phyloP scores from a whole-genome alignment of 2,113 vertebrate genomes.

The Coptodon rendalli region DNA sequence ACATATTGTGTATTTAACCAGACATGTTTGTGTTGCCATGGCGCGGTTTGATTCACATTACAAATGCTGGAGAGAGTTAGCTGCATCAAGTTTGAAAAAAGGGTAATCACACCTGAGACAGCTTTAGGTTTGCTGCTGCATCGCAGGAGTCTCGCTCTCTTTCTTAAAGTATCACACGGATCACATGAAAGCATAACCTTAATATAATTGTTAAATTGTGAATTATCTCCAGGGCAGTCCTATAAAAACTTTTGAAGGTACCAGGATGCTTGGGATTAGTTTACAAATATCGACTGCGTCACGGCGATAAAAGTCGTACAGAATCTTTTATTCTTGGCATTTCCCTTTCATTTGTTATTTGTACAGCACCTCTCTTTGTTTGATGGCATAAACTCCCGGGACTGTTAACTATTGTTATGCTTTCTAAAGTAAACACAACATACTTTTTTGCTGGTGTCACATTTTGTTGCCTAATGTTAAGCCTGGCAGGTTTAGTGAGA shows the following conservation, averaged over 20 bases:
- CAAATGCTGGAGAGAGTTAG: background rate
- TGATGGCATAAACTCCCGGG: background rate
- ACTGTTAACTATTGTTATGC: background rate
- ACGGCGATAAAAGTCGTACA: background rate
- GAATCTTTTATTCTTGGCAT: background rate
- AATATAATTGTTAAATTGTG: background rate
- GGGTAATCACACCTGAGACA: background rate
- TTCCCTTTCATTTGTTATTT: background rate
- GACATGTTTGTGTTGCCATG: background rate
- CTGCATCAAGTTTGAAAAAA: background rate
- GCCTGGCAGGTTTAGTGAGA: background rate
- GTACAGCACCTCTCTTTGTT: background rate
- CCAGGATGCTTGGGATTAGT: background rate
- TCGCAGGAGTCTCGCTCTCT: background rate
- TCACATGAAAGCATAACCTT: background rate
- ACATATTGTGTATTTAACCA: background rate
- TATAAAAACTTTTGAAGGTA: background rate
- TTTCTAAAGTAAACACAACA: background rate
- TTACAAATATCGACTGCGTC: background rate
- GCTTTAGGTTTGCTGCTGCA: background rate
- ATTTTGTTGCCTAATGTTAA: background rate
- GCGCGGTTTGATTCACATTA: rapidly evolving
- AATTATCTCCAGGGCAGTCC: background rate
- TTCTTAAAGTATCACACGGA: background rate
- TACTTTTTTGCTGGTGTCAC: background rate